Conservation (phyloP, 1,140 invertebrate genomes). For the Mactra quadrangularis region DNA sequence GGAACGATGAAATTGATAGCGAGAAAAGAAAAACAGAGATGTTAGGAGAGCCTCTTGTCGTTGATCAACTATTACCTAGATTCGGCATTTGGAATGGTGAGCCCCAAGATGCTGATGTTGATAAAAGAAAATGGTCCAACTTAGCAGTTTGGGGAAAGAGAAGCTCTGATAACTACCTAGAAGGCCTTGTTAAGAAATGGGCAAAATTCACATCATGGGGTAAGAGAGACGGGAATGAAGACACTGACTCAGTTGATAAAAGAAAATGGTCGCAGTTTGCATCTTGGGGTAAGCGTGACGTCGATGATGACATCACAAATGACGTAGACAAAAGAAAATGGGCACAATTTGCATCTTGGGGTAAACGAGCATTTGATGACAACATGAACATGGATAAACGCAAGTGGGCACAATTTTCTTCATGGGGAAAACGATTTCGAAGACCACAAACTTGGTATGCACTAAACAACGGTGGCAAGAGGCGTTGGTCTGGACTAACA, state of each 20-base stretch:
- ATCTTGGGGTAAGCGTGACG: conserved; percentile 51
- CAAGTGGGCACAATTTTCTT: conserved; percentile 50
- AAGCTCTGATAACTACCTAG: background rate
- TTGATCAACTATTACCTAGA: conserved; percentile 28
- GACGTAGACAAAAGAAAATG: conserved; percentile 32
- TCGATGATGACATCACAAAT: background rate
- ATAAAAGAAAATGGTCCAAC: conserved; percentile 54
- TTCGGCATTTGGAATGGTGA: conserved; percentile 15
- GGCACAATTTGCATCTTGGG: conserved; percentile 40
- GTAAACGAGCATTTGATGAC: conserved; percentile 22
- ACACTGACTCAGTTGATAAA: conserved; percentile 29
- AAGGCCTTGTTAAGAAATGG: conserved; percentile 35
- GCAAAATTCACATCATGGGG: conserved; percentile 55
- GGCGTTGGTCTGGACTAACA: conserved; percentile 47
- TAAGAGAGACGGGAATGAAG: conserved; percentile 5
- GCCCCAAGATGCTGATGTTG: background rate
- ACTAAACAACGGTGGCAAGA: conserved; percentile 34
- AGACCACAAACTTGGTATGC: conserved; percentile 20
- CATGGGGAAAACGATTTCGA: conserved; percentile 48
- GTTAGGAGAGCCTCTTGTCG: background rate
- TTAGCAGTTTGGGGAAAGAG: conserved; percentile 53
- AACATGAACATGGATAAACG: conserved; percentile 30
- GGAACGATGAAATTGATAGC: background rate
- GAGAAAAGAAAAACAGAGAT: conserved; percentile 3
- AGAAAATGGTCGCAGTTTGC: conserved; percentile 57